Percentiles rank a stretch among this genome's conserved stretches.
Evolutionary conservation across 2,888 invertebrate genomes (phyloP).

Genomic region (Agrochola macilenta): DNA sequence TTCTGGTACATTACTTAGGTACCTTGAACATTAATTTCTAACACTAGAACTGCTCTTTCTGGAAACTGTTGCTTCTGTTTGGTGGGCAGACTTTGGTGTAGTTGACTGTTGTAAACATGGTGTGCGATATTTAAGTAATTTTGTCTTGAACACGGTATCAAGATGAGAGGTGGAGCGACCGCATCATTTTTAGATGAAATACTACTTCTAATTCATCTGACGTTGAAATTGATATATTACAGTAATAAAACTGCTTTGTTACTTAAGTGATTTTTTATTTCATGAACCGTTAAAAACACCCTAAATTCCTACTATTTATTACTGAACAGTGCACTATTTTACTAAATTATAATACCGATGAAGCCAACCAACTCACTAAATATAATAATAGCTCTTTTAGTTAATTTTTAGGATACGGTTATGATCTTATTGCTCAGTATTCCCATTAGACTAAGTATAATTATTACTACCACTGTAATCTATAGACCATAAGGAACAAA

Average conservation of each 20-base stretch:
- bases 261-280: too few relatives aligned
- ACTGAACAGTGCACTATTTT: not conserved
- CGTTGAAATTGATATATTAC: not conserved
- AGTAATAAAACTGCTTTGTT: too few relatives aligned
- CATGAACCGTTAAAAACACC: not conserved
- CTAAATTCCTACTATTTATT: not conserved
- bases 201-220: not conserved
- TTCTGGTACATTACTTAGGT: too few relatives aligned
- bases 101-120: not conserved
- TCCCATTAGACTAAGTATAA: not conserved
- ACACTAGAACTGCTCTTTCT: not conserved
- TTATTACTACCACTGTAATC: not conserved
- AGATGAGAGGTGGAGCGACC: too few relatives aligned
- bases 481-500: not conserved
- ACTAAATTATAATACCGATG: not conserved
- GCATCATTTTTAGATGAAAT: too few relatives aligned
- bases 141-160: not conserved
- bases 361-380: not conserved
- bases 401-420: not conserved
- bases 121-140: not conserved
- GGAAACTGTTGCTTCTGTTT: not conserved
- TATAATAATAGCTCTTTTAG: not conserved
- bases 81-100: not conserved
- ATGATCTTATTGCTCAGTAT: not conserved
- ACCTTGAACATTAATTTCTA: not conserved